These are phyloP conservation scores for Drosophila picticornis DNA, from an alignment of 2,888 invertebrate genomes.

Conservation along the genomic window DNA sequence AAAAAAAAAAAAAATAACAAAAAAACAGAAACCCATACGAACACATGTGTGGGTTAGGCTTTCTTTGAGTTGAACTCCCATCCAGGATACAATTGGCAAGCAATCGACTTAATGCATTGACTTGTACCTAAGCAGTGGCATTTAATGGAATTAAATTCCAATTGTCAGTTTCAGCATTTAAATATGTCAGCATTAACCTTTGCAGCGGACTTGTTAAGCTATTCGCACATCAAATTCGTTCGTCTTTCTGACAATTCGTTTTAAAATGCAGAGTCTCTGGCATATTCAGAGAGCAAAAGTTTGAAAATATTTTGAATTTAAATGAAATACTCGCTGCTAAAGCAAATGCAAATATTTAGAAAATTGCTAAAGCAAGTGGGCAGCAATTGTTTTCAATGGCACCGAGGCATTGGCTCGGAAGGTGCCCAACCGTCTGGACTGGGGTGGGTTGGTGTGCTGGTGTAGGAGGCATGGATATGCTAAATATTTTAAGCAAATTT, in stretches of 20 bases:
- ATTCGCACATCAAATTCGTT: not conserved
- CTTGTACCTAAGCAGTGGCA: slow-evolving; percentile 21
- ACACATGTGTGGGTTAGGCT: not conserved
- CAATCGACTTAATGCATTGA: slow-evolving; percentile 57
- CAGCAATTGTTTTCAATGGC: slow-evolving; percentile 23
- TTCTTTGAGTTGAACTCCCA: slow-evolving; percentile 24
- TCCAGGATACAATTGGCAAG: slow-evolving; percentile 35
- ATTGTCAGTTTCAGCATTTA: slow-evolving; percentile 13
- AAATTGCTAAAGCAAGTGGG: slow-evolving; percentile 8
- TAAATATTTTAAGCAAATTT: slow-evolving; percentile 22
- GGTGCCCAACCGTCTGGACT: slow-evolving; percentile 19
- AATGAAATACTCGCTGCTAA: slow-evolving; percentile 17
- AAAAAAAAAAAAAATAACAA: not conserved
- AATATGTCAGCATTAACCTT: slow-evolving; percentile 9
- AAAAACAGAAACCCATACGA: too few species aligned
- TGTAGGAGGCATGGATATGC: not conserved
- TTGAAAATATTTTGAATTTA: slow-evolving; percentile 34
- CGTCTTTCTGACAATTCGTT: not conserved
- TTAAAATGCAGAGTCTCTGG: not conserved
- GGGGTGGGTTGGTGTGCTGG: not conserved
- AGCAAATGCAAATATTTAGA: slow-evolving; percentile 43
- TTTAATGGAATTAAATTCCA: slow-evolving; percentile 14
- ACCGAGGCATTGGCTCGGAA: slow-evolving; percentile 37
- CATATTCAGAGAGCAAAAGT: slow-evolving; percentile 2
- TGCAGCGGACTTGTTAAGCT: not conserved